Conservation (phyloP, 2,888 invertebrate genomes). For the Lamproptera curius region DNA sequence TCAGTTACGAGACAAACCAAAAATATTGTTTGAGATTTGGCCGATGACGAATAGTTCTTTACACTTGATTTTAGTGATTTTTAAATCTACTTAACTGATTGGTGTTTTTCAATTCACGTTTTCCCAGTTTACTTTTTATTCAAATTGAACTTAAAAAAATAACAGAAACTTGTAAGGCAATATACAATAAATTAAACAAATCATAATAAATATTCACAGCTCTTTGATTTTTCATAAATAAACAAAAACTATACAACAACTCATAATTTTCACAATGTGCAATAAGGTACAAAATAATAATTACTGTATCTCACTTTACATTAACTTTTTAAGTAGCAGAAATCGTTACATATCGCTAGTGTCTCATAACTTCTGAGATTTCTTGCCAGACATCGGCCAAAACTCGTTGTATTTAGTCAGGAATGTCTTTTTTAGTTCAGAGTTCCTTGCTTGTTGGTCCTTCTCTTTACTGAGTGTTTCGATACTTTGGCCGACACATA, state of each 20-base stretch:
- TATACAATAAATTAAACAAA: not conserved
- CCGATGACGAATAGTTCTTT: too few relatives aligned
- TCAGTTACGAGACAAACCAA: too few relatives aligned
- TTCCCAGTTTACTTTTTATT: too few relatives aligned
- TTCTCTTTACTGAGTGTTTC: constrained; percentile 81
- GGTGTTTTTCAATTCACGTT: too few relatives aligned
- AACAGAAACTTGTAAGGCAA: not conserved
- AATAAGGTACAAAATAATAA: constrained; percentile 27
- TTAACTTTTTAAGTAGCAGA: constrained; percentile 12
- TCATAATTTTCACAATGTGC: constrained; percentile 38
- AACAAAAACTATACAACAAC: constrained; percentile 35
- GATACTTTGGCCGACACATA: constrained; percentile 71
- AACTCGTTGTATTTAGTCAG: constrained; percentile 69
- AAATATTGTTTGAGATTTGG: too few relatives aligned
- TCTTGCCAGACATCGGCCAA: constrained; percentile 67
- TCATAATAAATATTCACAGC: not conserved
- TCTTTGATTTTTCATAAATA: constrained; percentile 33
- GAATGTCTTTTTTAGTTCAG: constrained; percentile 78
- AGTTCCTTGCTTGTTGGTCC: constrained; percentile 81
- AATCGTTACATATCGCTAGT: constrained; percentile 1
- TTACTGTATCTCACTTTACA: constrained; percentile 12
- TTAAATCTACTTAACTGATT: too few relatives aligned
- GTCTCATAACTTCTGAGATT: not conserved
- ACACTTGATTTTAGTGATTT: too few relatives aligned
- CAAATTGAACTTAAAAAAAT: not conserved